phyloP scores from a whole-genome alignment of 2,888 invertebrate species.

The Dione juno region DNA sequence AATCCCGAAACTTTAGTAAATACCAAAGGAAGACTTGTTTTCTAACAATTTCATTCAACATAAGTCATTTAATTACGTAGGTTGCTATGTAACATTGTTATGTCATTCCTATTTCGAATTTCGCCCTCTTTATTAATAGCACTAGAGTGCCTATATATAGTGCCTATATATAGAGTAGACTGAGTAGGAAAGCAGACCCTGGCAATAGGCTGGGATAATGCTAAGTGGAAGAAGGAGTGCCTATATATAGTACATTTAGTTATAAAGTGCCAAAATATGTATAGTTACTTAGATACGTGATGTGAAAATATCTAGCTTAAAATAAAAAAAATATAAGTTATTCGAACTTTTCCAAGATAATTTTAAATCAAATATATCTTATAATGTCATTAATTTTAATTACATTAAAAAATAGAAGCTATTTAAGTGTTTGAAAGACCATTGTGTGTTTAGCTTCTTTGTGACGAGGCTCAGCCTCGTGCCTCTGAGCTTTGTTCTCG shows the following conservation, averaged over 20 bases:
- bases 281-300: too few relatives aligned
- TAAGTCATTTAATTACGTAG: conserved; percentile 5
- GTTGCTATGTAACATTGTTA: neutral
- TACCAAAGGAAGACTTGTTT: conserved; percentile 21
- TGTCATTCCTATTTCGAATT: neutral
- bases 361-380: neutral
- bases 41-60: conserved; percentile 21
- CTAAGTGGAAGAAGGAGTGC: too few relatives aligned
- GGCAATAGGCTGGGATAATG: too few relatives aligned
- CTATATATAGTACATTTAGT: too few relatives aligned
- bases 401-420: conserved; percentile 7
- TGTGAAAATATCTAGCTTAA: too few relatives aligned
- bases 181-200: too few relatives aligned
- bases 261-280: too few relatives aligned
- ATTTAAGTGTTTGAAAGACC: conserved; percentile 19
- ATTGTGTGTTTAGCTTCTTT: conserved; percentile 30
- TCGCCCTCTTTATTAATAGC: too few relatives aligned
- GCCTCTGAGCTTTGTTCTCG: conserved; percentile 30
- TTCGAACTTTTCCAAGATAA: neutral
- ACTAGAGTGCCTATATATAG: too few relatives aligned
- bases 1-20: conserved; percentile 26
- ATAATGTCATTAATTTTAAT: neutral
- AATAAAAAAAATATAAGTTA: neutral
- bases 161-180: too few relatives aligned
- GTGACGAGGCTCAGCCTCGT: conserved; percentile 22